Evolutionary conservation across 2,113 vertebrate genomes (phyloP), one percentile per base, ranked within the genome.

Genomic region (Brienomyrus longianalis): DNA sequence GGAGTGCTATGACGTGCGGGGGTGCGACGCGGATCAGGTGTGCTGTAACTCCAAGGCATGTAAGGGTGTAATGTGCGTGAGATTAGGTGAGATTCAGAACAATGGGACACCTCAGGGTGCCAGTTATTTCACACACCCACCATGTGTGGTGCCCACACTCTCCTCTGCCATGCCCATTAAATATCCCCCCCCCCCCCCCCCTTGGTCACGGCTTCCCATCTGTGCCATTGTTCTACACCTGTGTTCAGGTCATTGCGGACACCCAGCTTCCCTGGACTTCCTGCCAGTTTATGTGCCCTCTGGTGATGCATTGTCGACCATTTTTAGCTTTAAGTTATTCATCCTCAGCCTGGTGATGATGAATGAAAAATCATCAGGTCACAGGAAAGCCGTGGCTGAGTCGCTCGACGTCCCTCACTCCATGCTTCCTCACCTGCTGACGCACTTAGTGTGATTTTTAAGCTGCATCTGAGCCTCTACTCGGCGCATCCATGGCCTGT

Each of bases 41-140:
- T 51, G 50, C 50, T 51, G 3, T 54, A 1, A 21, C 5, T 0
- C 54, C 5, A 5, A 56, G 54, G 5, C 54, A 52, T 52, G 5
- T 56, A 17, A 5, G 54, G 54, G 54, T 56, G 54, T 56, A 62
- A n/a, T 3, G 9, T 3, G 59, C 95, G 93, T 97, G 95, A 92
- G n/a, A n/a, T 95, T 96, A 93, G 92, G 96, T 96, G 97, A 97
- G 90, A 95, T 95, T 88, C 95, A 94, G 90, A 94, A 93, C 90
- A 89, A 43, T 56, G 74, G 21, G 31, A 89, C 92, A 92, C 94
- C 93, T 95, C 96, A 97, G 97, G 96, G 96, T 45, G 27, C 88
- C 66, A 23, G 1, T 45, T 87, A 31, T 39, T 19, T 4, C 88
- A 9, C 43, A 50, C 31, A 1, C 13, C 88, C 62, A 47, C 45